A percentile compares a stretch with the other conserved stretches of the same genome.
Conservation (phyloP, 2,113 vertebrate genomes). For the Calyptomena viridis region DNA sequence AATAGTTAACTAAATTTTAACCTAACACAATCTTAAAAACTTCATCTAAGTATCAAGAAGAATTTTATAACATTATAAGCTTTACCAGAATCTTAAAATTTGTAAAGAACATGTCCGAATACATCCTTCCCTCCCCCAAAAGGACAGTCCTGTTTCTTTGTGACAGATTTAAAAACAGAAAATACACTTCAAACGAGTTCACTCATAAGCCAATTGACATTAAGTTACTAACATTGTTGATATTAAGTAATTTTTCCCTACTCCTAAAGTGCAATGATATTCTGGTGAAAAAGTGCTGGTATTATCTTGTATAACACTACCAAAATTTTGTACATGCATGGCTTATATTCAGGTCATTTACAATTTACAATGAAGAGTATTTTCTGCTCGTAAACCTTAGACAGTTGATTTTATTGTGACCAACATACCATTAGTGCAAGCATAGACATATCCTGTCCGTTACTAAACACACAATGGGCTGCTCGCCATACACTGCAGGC, state of each 20-base stretch:
- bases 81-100: neutral
- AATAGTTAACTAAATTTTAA: neutral
- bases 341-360: neutral
- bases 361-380: conserved; percentile 17
- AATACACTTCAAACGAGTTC: conserved; percentile 18
- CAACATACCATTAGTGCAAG: neutral
- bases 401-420: neutral
- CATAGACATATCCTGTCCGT: neutral
- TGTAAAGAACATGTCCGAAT: neutral
- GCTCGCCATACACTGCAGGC: neutral
- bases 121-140: neutral
- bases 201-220: neutral
- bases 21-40: neutral
- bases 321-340: neutral
- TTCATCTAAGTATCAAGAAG: neutral
- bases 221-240: neutral
- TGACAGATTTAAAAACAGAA: conserved; percentile 53
- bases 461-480: neutral
- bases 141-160: neutral
- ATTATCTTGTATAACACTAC: neutral
- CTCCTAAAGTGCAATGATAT: neutral
- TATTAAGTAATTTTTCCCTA: neutral
- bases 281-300: neutral
- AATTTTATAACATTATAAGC: neutral
- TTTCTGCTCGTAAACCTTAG: conserved; percentile 45